Evolutionary conservation across 2,797 vertebrate species (phyloP), one percentile per base, ranked within the genome.

Genomic region (Acanthopagrus latus): DNA sequence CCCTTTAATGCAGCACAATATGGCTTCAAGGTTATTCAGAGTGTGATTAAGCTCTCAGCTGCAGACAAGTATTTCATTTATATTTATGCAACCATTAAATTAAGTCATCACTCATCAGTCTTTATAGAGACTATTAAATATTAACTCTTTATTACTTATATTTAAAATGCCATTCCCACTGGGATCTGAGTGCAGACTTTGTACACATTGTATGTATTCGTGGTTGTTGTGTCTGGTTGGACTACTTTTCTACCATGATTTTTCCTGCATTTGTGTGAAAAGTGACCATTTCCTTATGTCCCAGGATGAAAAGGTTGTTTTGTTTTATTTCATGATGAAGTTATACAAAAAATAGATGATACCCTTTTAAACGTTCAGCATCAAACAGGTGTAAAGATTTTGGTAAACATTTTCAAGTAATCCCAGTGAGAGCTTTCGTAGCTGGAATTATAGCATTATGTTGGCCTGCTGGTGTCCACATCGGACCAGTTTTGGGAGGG

Each of bases 401-500:
- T 23, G 27, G 7, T 29, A 13, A n/a, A 29, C 27, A 17, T n/a
- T 71, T 41, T 17, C 38, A 58, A 17, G 52, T 13, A 54, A 44
- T 70, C 27, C 6, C 23, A 16, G 0, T 17, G 33, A 74, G 18
- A 60, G n/a, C 18, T 62, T 65, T 60, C 9, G n/a, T 48, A 13
- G 41, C 38, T 57, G 23, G 62, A 48, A 29, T 64, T 9, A 11
- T 23, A 9, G 14, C 5, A 48, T 64, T 43, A 41, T 60, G 29
- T 48, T n/a, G 46, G 47, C 17, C 46, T 75, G 44, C 71, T 83
- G 64, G 8, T 43, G 56, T 41, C 56, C 33, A 41, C 44, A 65
- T 66, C 54, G 59, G 41, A 7, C 54, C 52, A 2, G n/a, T 77
- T 89, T 84, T 88, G 89, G 91, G 91, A 86, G 92, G 85, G 86